phyloP scores from a whole-genome alignment of 2,113 vertebrate species.

The Ramphastos sulfuratus region DNA sequence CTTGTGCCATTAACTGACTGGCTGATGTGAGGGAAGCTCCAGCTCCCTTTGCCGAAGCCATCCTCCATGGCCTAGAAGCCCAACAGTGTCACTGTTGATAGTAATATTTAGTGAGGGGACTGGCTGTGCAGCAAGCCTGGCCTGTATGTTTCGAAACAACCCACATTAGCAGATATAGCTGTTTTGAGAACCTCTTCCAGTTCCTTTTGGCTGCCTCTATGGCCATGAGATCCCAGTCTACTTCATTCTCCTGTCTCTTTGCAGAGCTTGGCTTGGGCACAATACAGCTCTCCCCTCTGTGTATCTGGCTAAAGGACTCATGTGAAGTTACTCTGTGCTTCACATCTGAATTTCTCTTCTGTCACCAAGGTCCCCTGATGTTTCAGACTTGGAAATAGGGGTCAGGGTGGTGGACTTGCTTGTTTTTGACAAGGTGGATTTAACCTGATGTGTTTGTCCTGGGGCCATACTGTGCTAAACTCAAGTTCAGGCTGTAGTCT shows the following conservation, averaged over 20 bases:
- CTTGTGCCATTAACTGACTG: no score
- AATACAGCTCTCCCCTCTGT: neutral
- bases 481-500: neutral
- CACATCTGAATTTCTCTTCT: neutral
- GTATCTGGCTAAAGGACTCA: neutral
- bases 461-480: neutral
- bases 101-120: fast-evolving
- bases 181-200: fast-evolving
- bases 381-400: neutral
- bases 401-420: neutral
- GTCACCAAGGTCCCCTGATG: fast-evolving
- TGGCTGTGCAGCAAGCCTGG: fast-evolving
- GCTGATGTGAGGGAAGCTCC: fast-evolving
- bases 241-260: neutral
- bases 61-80: fast-evolving
- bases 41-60: neutral
- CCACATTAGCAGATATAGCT: fast-evolving
- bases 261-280: neutral
- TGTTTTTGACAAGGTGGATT: neutral
- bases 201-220: neutral
- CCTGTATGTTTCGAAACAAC: neutral
- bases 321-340: neutral
- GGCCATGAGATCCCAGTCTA: fast-evolving
- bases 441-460: neutral
- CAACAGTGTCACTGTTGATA: fast-evolving